Percentiles rank a stretch among this genome's conserved stretches.
Conservation (phyloP, 64 coral and sea anemone species). For the Actinia tenebrosa region DNA sequence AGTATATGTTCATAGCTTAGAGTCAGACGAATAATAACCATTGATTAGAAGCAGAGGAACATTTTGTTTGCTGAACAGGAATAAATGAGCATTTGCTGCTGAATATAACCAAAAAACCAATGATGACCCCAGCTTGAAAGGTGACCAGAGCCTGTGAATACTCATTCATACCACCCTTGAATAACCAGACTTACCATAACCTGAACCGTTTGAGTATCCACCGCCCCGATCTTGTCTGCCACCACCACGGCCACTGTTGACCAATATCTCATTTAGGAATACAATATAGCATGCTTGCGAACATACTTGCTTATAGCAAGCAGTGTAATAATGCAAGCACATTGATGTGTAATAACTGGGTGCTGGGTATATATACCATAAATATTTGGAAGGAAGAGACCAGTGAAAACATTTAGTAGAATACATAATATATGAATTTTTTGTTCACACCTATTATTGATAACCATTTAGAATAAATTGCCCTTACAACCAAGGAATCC, state of each 20-base stretch:
- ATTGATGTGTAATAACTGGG: background rate
- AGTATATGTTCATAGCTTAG: background rate
- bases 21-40: background rate
- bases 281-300: slow-evolving; percentile 18
- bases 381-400: background rate
- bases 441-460: too few relatives aligned
- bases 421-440: too few relatives aligned
- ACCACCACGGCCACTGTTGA: slow-evolving; percentile 64
- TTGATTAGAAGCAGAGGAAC: background rate
- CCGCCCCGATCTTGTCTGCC: slow-evolving; percentile 51
- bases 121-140: slow-evolving; percentile 52
- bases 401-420: background rate
- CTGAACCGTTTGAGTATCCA: slow-evolving; percentile 72
- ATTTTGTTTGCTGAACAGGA: background rate
- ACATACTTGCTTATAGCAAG: background rate
- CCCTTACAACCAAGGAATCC: too few relatives aligned
- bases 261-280: slow-evolving; percentile 59
- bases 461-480: too few relatives aligned
- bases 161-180: slow-evolving; percentile 45
- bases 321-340: slow-evolving; percentile 40
- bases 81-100: background rate
- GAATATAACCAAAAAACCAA: slow-evolving; percentile 23
- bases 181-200: slow-evolving; percentile 71
- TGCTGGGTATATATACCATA: background rate
- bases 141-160: slow-evolving; percentile 55